These are phyloP conservation scores for Apostichopus japonicus DNA, from an alignment of 35 echinoderm and acorn worm species.

Conservation along the genomic window DNA sequence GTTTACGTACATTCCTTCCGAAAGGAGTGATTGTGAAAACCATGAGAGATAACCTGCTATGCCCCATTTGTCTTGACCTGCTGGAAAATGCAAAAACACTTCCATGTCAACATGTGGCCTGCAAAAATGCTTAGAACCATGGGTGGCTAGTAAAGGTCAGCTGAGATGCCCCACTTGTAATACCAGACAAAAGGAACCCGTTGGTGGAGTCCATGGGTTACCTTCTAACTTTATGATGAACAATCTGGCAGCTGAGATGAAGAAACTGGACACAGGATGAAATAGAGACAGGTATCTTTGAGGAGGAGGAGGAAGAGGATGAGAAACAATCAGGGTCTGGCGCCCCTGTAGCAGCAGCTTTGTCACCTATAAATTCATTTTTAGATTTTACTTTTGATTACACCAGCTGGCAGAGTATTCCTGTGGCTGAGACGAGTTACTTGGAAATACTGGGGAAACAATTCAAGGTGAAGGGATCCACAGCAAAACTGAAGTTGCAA, in stretches of 20 bases:
- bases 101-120: conserved; percentile 16
- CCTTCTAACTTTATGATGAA: conserved; percentile 22
- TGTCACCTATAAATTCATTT: background rate
- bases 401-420: background rate
- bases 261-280: conserved; percentile 8
- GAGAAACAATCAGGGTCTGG: background rate
- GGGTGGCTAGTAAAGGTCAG: conserved; percentile 9
- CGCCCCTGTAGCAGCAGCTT: background rate
- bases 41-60: conserved; percentile 7
- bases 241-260: conserved; percentile 33
- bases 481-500: background rate
- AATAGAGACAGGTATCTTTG: background rate
- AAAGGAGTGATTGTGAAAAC: background rate
- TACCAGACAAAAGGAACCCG: background rate
- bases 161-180: conserved; percentile 34
- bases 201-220: background rate
- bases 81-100: conserved; percentile 23
- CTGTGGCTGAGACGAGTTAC: background rate
- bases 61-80: conserved; percentile 10
- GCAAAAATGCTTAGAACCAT: background rate
- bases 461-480: background rate
- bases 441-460: background rate
- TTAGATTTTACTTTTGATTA: too few species aligned
- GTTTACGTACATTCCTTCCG: too few species aligned
- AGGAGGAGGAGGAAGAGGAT: background rate